phyloP scores from a whole-genome alignment of 1,140 invertebrate genomes.

The Trypoxylus dichotomus region DNA sequence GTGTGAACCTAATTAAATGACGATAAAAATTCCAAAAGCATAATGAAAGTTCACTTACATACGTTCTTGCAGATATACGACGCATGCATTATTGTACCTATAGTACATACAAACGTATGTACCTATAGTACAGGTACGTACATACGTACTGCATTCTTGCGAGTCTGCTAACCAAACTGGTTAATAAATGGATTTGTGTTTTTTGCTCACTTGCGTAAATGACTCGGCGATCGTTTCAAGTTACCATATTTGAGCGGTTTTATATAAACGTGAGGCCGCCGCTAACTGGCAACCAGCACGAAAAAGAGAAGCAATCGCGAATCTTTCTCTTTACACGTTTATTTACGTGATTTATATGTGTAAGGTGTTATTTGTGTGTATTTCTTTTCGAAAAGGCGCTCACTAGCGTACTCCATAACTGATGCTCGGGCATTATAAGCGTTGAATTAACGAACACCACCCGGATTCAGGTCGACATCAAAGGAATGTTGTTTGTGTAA shows the following conservation, averaged over 20 bases:
- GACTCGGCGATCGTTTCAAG: conserved; percentile 18
- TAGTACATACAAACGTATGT: not conserved
- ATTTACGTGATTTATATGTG: conserved; percentile 12
- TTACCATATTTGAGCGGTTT: conserved; percentile 14
- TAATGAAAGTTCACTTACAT: conserved; percentile 17
- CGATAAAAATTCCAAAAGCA: conserved; percentile 8
- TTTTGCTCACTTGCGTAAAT: conserved; percentile 10
- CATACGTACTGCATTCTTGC: conserved; percentile 11
- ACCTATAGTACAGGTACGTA: not conserved
- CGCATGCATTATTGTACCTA: not conserved
- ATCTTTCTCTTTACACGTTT: not conserved
- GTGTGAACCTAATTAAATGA: conserved; percentile 1
- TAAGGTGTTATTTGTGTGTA: not conserved
- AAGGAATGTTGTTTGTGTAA: not conserved
- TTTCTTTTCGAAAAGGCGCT: not conserved
- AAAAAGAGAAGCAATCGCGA: not conserved
- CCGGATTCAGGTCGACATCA: not conserved
- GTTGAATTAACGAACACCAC: not conserved
- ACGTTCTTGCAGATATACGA: not conserved
- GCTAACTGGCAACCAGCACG: not conserved
- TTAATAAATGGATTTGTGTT: conserved; percentile 21
- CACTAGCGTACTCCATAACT: not conserved
- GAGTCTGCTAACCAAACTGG: not conserved
- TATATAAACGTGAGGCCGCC: not conserved
- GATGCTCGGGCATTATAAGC: not conserved